Evolutionary conservation across 2,113 vertebrate species (phyloP), one percentile per base, ranked within the genome.

Genomic region (Corythaeola cristata): DNA sequence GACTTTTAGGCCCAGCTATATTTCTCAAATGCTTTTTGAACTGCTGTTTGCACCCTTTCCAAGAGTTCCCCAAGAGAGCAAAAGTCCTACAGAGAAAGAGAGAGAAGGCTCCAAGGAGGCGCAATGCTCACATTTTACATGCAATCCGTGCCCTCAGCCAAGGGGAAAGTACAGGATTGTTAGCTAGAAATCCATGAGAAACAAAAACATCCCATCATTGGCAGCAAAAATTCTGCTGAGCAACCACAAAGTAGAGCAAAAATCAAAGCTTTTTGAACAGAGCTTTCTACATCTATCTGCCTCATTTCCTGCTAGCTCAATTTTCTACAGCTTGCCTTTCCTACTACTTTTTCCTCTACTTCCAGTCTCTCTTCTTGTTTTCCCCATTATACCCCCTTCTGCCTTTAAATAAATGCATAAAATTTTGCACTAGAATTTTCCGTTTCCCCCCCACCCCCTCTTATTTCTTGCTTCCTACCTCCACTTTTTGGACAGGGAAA

Each of bases 1-100:
- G 78, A 92, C 68, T 82, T 80, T 69, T 62, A 88, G 76, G 56
- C 58, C 62, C 49, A 58, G 50, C 60, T 58, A 3, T 88, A 77
- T 78, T 88, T 92, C 39, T 86, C 16, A 77, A 27, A 66, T 71
- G 75, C 28, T 95, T 90, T 94, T 73, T 88, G 53, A 97, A 91
- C 24, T 79, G 64, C 52, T 91, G 35, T 5, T 82, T 85, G 35
- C 56, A 76, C 27, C 58, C 76, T 90, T 88, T 95, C 66, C 50
- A 74, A 41, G 22, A 53, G 24, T 59, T 32, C 13, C n/a, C 7
- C 16, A 22, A 88, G 62, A 84, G 20, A 52, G 24, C 69, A 72
- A 14, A 21, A 52, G 10, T 60, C 67, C 66, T 72, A 41, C 52
- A 67, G 47, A 81, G 39, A 67, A 39, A 83, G 72, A 58, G 28